A percentile compares a stretch with the other conserved stretches of the same genome.
These are phyloP conservation scores for Acomys russatus DNA, from an alignment of 2,797 vertebrate genomes.

Conservation along the genomic window DNA sequence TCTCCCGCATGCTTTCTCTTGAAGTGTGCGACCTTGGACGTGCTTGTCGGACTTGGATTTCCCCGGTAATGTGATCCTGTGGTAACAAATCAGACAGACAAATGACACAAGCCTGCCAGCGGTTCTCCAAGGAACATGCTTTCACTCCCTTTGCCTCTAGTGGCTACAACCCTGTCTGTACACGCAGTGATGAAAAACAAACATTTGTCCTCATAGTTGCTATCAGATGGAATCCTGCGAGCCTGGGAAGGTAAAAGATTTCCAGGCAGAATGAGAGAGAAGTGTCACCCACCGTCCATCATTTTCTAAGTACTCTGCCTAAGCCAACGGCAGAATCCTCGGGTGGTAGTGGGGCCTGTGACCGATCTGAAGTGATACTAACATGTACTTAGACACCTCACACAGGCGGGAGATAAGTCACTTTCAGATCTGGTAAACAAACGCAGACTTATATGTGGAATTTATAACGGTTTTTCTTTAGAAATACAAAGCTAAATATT, in stretches of 20 bases:
- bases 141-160: slow-evolving; percentile 83
- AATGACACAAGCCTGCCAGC: slow-evolving; percentile 89
- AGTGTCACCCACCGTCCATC: slow-evolving; percentile 38
- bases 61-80: slow-evolving; percentile 93
- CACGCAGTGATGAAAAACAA: slow-evolving; percentile 59
- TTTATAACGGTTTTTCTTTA: slow-evolving; percentile 30
- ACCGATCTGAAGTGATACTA: neutral
- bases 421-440: slow-evolving; percentile 13
- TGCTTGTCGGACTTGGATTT: slow-evolving; percentile 93
- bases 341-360: neutral
- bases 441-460: neutral
- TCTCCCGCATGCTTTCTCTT: slow-evolving; percentile 98
- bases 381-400: slow-evolving; percentile 22
- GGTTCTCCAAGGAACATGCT: slow-evolving; percentile 89
- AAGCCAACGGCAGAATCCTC: slow-evolving; percentile 47
- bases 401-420: neutral
- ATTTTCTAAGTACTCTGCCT: slow-evolving; percentile 35
- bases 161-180: slow-evolving; percentile 71
- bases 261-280: slow-evolving; percentile 46
- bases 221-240: slow-evolving; percentile 22
- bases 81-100: slow-evolving; percentile 91
- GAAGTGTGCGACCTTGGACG: slow-evolving; percentile 96
- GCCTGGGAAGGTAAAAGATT: slow-evolving; percentile 15
- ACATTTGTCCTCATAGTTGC: slow-evolving; percentile 61
- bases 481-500: slow-evolving; percentile 37